Base-by-base conservation (phyloP, 2,797 vertebrate genomes). In the Argyrosomus regius region DNA sequence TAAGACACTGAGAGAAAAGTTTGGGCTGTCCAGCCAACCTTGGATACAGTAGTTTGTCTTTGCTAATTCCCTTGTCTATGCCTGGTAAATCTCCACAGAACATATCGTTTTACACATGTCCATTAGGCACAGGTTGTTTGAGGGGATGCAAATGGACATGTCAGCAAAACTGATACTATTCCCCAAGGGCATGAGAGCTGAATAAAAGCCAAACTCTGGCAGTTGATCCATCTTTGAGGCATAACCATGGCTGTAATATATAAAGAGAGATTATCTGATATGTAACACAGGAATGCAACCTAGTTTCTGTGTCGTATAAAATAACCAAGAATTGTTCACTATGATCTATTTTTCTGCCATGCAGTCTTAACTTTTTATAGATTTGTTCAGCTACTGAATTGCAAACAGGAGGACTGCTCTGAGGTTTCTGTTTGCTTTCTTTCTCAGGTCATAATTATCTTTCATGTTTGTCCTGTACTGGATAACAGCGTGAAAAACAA, bases 41-140 rank as follows among this genome's bases (percentile, higher is more conserved):
- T 1, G 62, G 62, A 80, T 65, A 73, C 67, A 82, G 76, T 72
- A 87, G 90, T 87, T 89, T 85, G 70, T 90, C 87, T 91, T 77
- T 72, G 62, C 75, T 88, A 81, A 85, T 83, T 82, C 72, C 28
- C 43, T 82, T 2, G 41, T 54, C 80, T 75, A 76, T 87, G 85
- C 74, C 90, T 85, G 78, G 81, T 89, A 88, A 84, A 85, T 91
- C 82, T 91, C 82, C 26, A 54, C 75, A 48, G 77, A 85, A 72
- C 45, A 49, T 82, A 91, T 92, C 56, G 6, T 69, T 89, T 93
- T 87, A 81, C 82, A 39, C 53, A 59, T 77, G 67, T 75, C 80
- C 71, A 63, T 83, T 48, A 59, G 64, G 74, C 65, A 53, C 70
- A 75, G 57, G 78, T 59, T 81, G 78, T 82, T 79, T 80, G 74